Base-by-base conservation (phyloP, 1,140 invertebrate species). In the Drosophila lacteicornis region DNA sequence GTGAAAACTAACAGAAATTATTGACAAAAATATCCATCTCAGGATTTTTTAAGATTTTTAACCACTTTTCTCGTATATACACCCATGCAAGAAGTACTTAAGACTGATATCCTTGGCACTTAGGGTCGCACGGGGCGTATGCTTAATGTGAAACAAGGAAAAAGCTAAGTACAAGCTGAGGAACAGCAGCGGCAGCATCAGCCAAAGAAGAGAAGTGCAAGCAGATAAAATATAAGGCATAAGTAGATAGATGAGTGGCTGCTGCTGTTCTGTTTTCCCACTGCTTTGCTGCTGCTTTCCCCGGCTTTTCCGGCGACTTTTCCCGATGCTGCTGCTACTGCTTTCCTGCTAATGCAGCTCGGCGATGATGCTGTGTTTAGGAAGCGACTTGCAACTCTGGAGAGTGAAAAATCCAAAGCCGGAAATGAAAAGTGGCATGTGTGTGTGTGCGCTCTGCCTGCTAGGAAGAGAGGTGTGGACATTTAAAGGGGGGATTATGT, bases 161-260 rank as follows among this genome's bases (percentile, higher is more conserved):
- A 56, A 53, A 50, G n/a, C 33, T 22, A 27, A 57, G 49, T 42
- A 70, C 27, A 25, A 61, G 56, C 38, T 65, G 42, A 63, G 51
- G 19, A 49, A 30, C 27, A 30, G 60, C 40, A 33, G 47, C 19
- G 19, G 57, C 33, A 55, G 47, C 17, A 60, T 43, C 69, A 61
- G 30, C 40, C 67, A 38, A 56, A 46, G 36, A 22, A 62, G 61
- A 67, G 51, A 70, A 73, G 58, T 75, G 80, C 65, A 46, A 62
- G 75, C 57, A 79, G 75, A 83, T 82, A 75, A 83, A 75, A 83
- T 79, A 84, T 84, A 84, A 84, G 79, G 67, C 81, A 80, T 84
- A 84, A 84, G 81, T 84, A 84, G 81, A 84, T 84, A 77, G 76
- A 84, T 84, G 81, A 84, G 81, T 84, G 77, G 81, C 62, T 77